Conservation (phyloP, 2,113 vertebrate genomes). For the Myotis yumanensis region DNA sequence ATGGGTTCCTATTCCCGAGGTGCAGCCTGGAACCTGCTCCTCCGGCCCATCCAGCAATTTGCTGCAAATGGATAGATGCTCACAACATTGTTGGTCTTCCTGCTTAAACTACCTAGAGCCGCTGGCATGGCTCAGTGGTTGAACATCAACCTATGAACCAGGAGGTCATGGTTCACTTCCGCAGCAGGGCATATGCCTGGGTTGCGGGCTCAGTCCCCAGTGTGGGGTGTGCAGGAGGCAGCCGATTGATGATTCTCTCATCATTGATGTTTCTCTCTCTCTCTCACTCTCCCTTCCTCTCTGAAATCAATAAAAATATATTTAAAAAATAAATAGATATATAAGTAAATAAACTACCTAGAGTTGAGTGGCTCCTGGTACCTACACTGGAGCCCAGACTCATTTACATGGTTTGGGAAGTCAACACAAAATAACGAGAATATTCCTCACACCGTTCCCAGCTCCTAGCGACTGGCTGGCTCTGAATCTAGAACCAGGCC, state of each 20-base stretch:
- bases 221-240: too few relatives aligned
- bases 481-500: background rate
- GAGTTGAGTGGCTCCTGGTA: background rate
- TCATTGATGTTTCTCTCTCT: too few relatives aligned
- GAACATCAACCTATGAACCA: too few relatives aligned
- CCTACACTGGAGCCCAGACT: background rate
- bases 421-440: background rate
- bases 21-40: background rate
- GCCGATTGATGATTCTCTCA: too few relatives aligned
- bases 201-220: too few relatives aligned
- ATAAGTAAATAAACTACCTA: background rate
- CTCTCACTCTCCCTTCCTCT: too few relatives aligned
- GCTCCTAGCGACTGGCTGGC: background rate
- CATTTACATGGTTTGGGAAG: background rate
- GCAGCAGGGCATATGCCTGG: too few relatives aligned
- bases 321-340: too few relatives aligned
- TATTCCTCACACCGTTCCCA: background rate
- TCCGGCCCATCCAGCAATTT: background rate
- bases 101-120: background rate
- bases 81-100: background rate
- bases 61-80: background rate
- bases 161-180: too few relatives aligned
- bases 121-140: background rate
- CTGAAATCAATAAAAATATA: too few relatives aligned
- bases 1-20: background rate